Conservation (phyloP, 2,113 vertebrate genomes). For the Verasper variegatus region DNA sequence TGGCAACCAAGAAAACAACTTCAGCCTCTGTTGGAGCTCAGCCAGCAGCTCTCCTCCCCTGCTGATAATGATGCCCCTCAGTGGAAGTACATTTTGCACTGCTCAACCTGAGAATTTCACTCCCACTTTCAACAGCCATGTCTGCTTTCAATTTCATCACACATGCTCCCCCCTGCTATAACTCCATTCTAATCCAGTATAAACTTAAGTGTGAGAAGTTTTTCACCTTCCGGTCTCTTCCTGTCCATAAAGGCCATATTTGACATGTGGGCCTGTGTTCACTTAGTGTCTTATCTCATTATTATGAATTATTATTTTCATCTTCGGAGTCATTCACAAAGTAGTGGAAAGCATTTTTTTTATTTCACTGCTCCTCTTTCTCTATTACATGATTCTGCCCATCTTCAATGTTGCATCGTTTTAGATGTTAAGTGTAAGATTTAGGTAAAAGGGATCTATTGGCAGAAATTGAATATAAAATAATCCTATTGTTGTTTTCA, state of each 20-base stretch:
- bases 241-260: conserved; percentile 9
- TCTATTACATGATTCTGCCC: too few relatives aligned
- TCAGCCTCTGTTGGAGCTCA: conserved; percentile 14
- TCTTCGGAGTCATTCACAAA: background rate
- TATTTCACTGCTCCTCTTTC: too few relatives aligned
- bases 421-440: too few relatives aligned
- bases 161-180: conserved; percentile 6
- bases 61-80: conserved; percentile 21
- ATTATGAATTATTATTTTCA: background rate
- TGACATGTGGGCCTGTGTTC: conserved; percentile 5
- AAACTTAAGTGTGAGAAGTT: conserved; percentile 33
- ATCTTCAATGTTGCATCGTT: too few relatives aligned
- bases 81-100: conserved; percentile 31
- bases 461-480: too few relatives aligned
- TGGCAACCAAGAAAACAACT: conserved; percentile 24
- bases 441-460: too few relatives aligned
- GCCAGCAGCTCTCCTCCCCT: conserved; percentile 35
- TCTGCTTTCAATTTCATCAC: conserved; percentile 49
- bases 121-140: conserved; percentile 12
- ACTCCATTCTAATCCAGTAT: conserved; percentile 10
- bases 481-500: too few relatives aligned
- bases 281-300: background rate
- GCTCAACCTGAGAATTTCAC: conserved; percentile 34
- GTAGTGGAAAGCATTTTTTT: background rate
- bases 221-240: conserved; percentile 3